Base-by-base conservation (phyloP, 1,140 invertebrate species). In the Ceratosolen fusciceps region DNA sequence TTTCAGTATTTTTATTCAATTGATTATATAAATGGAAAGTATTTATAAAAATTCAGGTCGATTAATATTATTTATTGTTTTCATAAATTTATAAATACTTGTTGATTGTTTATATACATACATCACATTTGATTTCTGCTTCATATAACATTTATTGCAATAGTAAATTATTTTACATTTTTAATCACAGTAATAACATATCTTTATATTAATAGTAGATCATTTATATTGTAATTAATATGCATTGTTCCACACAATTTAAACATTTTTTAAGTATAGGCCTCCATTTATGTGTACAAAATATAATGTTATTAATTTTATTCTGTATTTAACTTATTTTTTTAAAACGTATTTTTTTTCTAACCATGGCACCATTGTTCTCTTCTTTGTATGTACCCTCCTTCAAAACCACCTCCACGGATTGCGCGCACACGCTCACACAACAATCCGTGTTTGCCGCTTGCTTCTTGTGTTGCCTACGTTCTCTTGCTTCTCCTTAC, bases 361-460 rank as follows among this genome's bases (percentile, higher is more conserved):
- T 88, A 89, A 89, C 84, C 84, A 82, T 86, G 82, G 85, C 85
- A 88, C 85, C 73, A 49, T 80, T 85, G 73, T 88, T 88, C 74
- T 89, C 83, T 86, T 89, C 84, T 89, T 88, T 89, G 74, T 90
- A 89, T 90, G 88, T 89, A 83, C 84, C 80, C 86, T 85, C 84
- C 85, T 86, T 84, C 85, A 85, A 79, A 79, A 79, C 56, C 70
- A 79, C 77, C 83, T 85, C 81, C 86, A 85, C 80, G 87, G 88
- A 87, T 84, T 85, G 83, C 83, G 82, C 84, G 84, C 84, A 81
- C 82, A 86, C 70, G 85, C 82, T 84, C 85, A 87, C 83, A 87
- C 83, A 86, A 82, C 82, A 87, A 86, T 87, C 83, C 86, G 87
- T 85, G 83, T 88, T 87, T 86, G 87, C 86, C 83, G 84, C 84